A percentile compares a stretch with the other conserved stretches of the same genome.
These are phyloP conservation scores for Brenthis ino DNA, from an alignment of 2,888 invertebrate species.

Conservation along the genomic window DNA sequence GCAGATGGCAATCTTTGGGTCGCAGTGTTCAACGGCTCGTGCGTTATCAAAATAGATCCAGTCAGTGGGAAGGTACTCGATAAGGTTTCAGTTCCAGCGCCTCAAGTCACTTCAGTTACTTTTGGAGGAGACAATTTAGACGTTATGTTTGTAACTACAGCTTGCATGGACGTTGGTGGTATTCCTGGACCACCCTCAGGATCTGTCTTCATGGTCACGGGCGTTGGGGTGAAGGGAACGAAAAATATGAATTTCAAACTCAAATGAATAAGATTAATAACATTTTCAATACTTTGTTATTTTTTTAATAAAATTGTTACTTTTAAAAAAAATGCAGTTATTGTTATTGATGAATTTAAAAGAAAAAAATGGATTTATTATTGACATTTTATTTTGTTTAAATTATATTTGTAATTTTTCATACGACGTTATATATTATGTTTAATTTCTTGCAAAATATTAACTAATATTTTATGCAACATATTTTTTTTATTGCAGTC, in stretches of 20 bases:
- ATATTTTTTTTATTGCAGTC: too few species aligned
- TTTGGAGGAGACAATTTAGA: conserved; percentile 88
- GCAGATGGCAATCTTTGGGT: conserved; percentile 89
- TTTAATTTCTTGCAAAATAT: too few species aligned
- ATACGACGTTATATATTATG: too few species aligned
- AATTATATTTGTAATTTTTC: too few species aligned
- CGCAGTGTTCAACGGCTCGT: conserved; percentile 85
- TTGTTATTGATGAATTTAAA: too few species aligned
- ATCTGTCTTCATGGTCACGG: conserved; percentile 83
- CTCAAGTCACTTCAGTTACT: conserved; percentile 86
- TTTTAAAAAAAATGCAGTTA: not conserved
- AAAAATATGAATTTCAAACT: conserved; percentile 33
- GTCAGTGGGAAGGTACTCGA: conserved; percentile 78
- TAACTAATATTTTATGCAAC: too few species aligned
- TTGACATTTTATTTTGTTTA: too few species aligned
- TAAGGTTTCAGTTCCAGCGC: conserved; percentile 81
- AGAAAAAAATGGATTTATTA: too few species aligned
- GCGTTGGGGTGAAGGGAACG: conserved; percentile 81
- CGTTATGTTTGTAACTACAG: conserved; percentile 85
- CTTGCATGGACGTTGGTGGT: conserved; percentile 63
- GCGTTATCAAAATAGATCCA: conserved; percentile 81
- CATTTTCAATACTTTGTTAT: too few species aligned
- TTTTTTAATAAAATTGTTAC: not conserved
- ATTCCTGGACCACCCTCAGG: conserved; percentile 80
- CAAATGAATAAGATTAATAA: not conserved